Base-by-base conservation (phyloP, 1,140 invertebrate species). In the Spodoptera litura region DNA sequence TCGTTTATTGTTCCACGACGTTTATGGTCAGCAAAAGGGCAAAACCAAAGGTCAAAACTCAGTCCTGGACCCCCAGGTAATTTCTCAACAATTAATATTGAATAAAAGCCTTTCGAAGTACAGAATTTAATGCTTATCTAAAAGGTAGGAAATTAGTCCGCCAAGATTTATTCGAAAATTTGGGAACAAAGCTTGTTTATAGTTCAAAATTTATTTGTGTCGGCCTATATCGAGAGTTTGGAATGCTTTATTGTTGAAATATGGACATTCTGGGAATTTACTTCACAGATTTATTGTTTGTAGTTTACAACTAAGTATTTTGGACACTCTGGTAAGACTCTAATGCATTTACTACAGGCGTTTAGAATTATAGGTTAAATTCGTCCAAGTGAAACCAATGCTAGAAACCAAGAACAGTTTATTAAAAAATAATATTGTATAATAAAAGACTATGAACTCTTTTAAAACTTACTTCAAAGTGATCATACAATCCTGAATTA, bases 21-120 rank as follows among this genome's bases (percentile, higher is more conserved):
- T 93, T 94, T 93, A 94, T 93, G 93, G 91, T 93, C 93, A 93
- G 85, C 87, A 77, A 92, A 93, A 92, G 90, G 91, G 87, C 86
- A 87, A 80, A 83, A 77, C 81, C 80, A 91, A 93, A 93, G 89
- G 89, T 89, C 83, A 83, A 71, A 86, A 64, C 59, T 75, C 86
- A 49, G 59, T 73, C 35, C 83, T 80, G 71, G 78, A 81, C 79
- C 83, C 75, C 52, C 76, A 88, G 84, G 88, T 87, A 90, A 89
- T 85, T 90, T 88, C 73, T 78, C 62, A 87, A 86, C 87, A 90
- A 91, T 91, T 92, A 91, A 90, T 88, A 91, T 80, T 78, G 75
- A 61, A 83, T 75, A 75, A 75, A 80, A 84, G 88, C 73, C 73
- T 71, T 70, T 75, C 59, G 68, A 88, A 68, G 31, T 68, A 64